A percentile compares a stretch with the other conserved stretches of the same genome.
phyloP scores from a whole-genome alignment of 2,888 invertebrate genomes.

The Caenorhabditis sp. region DNA sequence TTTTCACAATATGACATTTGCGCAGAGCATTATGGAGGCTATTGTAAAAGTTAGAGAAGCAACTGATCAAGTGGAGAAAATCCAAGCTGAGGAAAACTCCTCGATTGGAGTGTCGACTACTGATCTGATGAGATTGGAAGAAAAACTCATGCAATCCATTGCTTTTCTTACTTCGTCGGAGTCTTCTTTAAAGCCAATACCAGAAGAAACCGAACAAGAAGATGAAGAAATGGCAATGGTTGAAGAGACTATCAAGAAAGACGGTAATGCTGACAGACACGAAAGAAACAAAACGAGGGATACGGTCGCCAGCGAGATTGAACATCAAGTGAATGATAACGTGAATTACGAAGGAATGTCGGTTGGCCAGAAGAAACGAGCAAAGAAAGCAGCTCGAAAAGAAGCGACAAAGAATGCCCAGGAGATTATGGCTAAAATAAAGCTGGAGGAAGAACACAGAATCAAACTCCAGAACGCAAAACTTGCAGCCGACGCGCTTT shows the following conservation, averaged over 20 bases:
- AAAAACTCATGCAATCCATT: constrained; percentile 2
- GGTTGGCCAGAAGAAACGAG: constrained; percentile 9
- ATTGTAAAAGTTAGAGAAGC: constrained; percentile 10
- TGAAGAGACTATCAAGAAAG: no score
- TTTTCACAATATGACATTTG: no score
- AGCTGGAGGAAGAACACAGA: neutral
- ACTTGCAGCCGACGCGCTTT: constrained; percentile 14
- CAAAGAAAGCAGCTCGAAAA: constrained; percentile 23
- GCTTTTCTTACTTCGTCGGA: neutral
- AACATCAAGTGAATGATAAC: neutral
- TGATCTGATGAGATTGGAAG: constrained; percentile 11
- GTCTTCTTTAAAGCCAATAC: neutral
- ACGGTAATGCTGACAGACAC: no score
- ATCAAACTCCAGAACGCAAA: neutral
- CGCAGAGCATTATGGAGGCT: constrained; percentile 6
- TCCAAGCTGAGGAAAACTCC: neutral
- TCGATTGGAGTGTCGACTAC: neutral
- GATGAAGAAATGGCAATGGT: neutral
- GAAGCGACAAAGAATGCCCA: constrained; percentile 19
- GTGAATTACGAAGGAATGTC: constrained; percentile 1
- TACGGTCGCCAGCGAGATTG: no score
- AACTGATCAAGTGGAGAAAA: neutral
- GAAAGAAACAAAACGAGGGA: no score
- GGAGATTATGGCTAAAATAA: neutral
- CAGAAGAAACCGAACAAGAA: neutral